These are phyloP conservation scores for Pandemis corylana DNA, from an alignment of 2,888 invertebrate genomes.

Conservation along the genomic window DNA sequence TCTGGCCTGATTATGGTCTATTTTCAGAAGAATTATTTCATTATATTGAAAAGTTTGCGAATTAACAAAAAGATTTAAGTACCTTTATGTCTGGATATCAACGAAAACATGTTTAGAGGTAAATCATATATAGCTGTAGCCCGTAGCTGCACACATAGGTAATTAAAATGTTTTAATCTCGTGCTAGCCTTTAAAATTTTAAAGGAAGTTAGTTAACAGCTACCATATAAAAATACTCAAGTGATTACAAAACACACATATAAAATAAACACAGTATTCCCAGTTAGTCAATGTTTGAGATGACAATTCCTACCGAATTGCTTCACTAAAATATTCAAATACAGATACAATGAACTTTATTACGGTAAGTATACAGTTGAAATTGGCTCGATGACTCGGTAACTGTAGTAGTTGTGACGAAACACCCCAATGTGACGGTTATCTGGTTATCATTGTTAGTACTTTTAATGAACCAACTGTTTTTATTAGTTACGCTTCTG, in stretches of 20 bases:
- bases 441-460: slow-evolving; percentile 44
- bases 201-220: neutral
- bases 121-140: no score
- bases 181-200: no score
- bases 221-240: neutral
- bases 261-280: neutral
- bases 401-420: neutral
- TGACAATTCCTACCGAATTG: slow-evolving; percentile 12
- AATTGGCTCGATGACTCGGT: neutral
- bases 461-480: slow-evolving; percentile 49
- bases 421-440: slow-evolving; percentile 21
- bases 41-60: no score
- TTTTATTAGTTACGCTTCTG: slow-evolving; percentile 46
- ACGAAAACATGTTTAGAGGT: no score
- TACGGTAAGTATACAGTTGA: neutral
- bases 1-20: no score
- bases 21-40: no score
- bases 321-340: neutral
- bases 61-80: no score
- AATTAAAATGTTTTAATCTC: no score
- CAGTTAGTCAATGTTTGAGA: slow-evolving; percentile 11
- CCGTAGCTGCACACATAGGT: no score
- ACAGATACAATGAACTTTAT: neutral
- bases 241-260: neutral
- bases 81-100: no score